These are phyloP conservation scores for Malthinus flaveolus DNA, from an alignment of 2,888 invertebrate genomes.

Conservation along the genomic window DNA sequence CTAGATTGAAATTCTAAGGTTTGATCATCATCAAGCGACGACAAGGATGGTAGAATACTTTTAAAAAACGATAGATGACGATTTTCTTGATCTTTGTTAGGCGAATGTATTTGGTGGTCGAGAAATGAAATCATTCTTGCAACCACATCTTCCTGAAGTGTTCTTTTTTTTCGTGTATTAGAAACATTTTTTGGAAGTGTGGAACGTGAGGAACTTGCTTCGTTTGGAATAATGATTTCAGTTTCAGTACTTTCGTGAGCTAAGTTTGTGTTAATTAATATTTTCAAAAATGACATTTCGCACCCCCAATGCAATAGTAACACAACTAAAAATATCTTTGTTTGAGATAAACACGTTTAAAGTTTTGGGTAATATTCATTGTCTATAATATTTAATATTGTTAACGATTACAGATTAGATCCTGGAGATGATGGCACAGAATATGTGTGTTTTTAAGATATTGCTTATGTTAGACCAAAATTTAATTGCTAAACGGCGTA, in stretches of 20 bases:
- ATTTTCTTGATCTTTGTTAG: constrained; percentile 6
- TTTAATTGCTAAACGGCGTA: no score
- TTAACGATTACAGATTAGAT: no score
- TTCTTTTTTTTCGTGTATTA: background rate
- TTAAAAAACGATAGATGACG: constrained; percentile 16
- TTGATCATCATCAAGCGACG: constrained; percentile 6
- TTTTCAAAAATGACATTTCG: constrained; percentile 6
- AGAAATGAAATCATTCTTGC: constrained; percentile 14
- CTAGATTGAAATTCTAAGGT: constrained; percentile 14
- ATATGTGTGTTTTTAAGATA: no score
- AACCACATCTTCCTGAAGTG: constrained; percentile 3
- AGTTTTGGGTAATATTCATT: no score
- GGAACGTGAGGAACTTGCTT: background rate
- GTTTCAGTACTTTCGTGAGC: constrained; percentile 3
- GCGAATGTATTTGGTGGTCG: constrained; percentile 2
- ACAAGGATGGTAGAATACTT: constrained; percentile 14
- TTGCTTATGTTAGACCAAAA: no score
- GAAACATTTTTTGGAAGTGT: background rate
- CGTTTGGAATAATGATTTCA: background rate
- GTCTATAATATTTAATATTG: no score
- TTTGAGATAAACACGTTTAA: no score
- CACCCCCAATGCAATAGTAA: no score
- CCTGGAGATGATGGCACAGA: no score
- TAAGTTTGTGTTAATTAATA: background rate
- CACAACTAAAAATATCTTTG: no score